Conservation (phyloP, 2,113 vertebrate species). For the Ceuthmochares aereus region DNA sequence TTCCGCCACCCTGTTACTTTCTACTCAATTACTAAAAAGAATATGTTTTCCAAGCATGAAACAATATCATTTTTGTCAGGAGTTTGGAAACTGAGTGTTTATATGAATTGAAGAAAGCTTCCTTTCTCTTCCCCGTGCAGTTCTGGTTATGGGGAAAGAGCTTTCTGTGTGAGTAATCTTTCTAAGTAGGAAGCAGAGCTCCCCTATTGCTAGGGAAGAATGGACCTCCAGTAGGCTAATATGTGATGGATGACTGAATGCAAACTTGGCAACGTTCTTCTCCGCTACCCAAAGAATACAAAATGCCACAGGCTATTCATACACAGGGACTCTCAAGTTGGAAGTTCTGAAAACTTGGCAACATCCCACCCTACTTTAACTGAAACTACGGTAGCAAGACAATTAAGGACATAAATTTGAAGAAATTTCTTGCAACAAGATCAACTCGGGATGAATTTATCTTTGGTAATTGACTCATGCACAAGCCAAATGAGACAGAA, state of each 20-base stretch:
- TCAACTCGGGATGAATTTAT: conserved; percentile 19
- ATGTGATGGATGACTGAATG: conserved; percentile 61
- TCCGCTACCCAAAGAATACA: conserved; percentile 39
- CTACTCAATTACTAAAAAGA: neutral
- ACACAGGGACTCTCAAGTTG: neutral
- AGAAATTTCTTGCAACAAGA: conserved; percentile 29
- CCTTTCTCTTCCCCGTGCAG: neutral
- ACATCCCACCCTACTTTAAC: conserved; percentile 30
- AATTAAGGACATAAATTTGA: conserved; percentile 48
- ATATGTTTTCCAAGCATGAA: conserved; percentile 51
- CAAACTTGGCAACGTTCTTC: conserved; percentile 55
- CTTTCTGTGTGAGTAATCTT: conserved; percentile 55
- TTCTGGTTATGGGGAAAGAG: conserved; percentile 31
- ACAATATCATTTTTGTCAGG: conserved; percentile 64
- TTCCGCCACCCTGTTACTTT: conserved; percentile 3
- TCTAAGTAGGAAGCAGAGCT: conserved; percentile 57
- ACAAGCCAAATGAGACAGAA: conserved; percentile 1
- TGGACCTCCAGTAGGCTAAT: conserved; percentile 55
- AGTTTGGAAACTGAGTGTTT: neutral
- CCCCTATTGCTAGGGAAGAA: conserved; percentile 63
- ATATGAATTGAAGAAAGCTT: neutral
- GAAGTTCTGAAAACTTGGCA: conserved; percentile 48
- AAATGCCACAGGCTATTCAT: conserved; percentile 46
- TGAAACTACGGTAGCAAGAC: conserved; percentile 46
- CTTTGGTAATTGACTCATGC: conserved; percentile 3